Evolutionary conservation across 2,888 invertebrate species (phyloP).

Genomic region (Dascillus cervinus): DNA sequence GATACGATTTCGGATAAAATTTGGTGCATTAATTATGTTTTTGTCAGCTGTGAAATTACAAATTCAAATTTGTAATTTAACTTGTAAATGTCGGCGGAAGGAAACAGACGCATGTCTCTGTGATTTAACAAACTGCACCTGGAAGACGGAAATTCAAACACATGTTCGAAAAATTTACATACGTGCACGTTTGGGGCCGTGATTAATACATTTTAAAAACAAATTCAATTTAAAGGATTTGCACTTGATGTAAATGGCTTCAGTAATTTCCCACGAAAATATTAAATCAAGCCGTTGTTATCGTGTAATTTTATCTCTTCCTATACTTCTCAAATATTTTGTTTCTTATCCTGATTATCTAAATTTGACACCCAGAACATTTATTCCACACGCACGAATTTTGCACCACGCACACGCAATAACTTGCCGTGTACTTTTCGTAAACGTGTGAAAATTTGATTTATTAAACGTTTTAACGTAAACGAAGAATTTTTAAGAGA

Average conservation of each 20-base stretch:
- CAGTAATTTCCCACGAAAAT: neutral
- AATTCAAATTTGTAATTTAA: conserved; percentile 25
- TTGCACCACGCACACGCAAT: conserved; percentile 14
- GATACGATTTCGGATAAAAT: too few species aligned
- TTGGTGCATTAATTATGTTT: conserved; percentile 30
- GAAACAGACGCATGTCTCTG: conserved; percentile 23
- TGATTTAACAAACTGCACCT: conserved; percentile 19
- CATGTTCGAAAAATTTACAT: too few species aligned
- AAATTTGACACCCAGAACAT: conserved; percentile 13
- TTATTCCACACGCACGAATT: conserved; percentile 13
- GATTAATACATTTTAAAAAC: too few species aligned
- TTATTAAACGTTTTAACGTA: too few species aligned
- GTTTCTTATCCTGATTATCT: conserved; percentile 13
- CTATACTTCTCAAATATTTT: conserved; percentile 14
- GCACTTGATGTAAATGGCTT: too few species aligned
- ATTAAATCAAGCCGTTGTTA: conserved; percentile 7
- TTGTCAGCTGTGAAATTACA: conserved; percentile 26
- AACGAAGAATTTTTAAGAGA: too few species aligned
- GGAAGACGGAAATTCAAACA: conserved; percentile 18
- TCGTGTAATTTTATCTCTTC: conserved; percentile 15
- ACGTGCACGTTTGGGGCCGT: too few species aligned
- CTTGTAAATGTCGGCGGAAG: conserved; percentile 25
- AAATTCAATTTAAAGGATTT: too few species aligned
- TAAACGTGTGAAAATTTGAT: too few species aligned
- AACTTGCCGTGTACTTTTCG: too few species aligned